Base-by-base conservation (phyloP, 2,797 vertebrate species). In the Enteromius paludinosus region DNA sequence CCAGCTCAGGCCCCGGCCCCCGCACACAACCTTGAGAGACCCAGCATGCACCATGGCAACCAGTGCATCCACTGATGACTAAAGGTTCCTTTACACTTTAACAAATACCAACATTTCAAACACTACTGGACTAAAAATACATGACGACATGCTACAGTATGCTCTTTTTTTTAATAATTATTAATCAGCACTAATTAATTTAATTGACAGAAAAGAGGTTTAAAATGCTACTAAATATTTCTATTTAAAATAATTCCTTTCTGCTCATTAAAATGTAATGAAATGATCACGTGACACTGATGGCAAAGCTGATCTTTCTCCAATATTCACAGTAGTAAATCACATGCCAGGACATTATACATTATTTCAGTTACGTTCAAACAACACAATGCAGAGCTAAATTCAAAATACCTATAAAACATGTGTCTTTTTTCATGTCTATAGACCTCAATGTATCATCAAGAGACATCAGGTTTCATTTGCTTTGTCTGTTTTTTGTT, bases 71-170 rank as follows among this genome's bases (percentile, higher is more conserved):
- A 45, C 6, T 14, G 18, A 70, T 28, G 38, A 61, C 14, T 45
- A 17, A 45, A 69, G 41, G n/a, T 43, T 45, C 6, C n/a, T 33
- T 72, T 33, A 25, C 52, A 74, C 7, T 25, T 54, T 33, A 25
- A 56, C 14, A 38, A 38, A 56, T 7, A 56, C 30, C 49, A 73
- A 70, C 9, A 70, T 47, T 70, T 70, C 41, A 45, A 69, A 49
- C 15, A 49, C 69, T 30, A 23, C 5, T 61, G 23, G 23, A 61
- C 14, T 28, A 25, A 61, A 25, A 28, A 61, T 5, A 5, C 54
- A 25, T 1, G 9, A 12, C 5, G 54, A 59, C 54, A 25, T 59
- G 54, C n/a, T 54, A 20, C 9, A 4, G 20, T n/a, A n/a, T 56
- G 9, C 8, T n/a, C 7, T 59, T 25, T 20, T 49, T 54, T 52